Percentiles rank a stretch among this genome's conserved stretches.
Evolutionary conservation across 1,140 invertebrate species (phyloP).

Genomic region (Mamestra configurata): DNA sequence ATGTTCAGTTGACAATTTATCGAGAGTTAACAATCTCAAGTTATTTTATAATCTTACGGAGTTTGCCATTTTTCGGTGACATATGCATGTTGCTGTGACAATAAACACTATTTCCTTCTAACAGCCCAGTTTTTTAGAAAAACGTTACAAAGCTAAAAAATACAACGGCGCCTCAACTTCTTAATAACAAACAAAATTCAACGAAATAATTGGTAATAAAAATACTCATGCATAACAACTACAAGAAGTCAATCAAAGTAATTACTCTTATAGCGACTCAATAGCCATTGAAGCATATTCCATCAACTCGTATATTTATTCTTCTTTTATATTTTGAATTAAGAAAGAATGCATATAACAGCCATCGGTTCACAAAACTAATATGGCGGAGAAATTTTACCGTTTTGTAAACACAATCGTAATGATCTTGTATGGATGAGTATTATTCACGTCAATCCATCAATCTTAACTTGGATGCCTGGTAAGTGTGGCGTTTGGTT

Average conservation of each 20-base stretch:
- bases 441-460: conserved; percentile 35
- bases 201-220: conserved; percentile 3
- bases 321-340: conserved; percentile 6
- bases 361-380: background rate
- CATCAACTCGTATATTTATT: background rate
- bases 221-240: conserved; percentile 10
- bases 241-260: conserved; percentile 34
- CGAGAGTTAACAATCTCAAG: no score
- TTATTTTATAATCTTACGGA: no score
- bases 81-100: no score
- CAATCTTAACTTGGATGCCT: background rate
- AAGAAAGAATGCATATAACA: conserved; percentile 24
- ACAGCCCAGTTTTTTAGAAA: no score
- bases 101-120: no score
- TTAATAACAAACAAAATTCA: background rate
- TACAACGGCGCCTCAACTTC: background rate
- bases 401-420: conserved; percentile 11
- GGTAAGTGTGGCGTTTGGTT: background rate
- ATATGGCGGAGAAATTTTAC: conserved; percentile 14
- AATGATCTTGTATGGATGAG: conserved; percentile 33
- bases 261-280: background rate
- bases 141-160: no score
- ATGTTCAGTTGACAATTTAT: no score
- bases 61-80: no score
- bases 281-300: background rate